Conservation (phyloP, 2,113 vertebrate species). For the Vidua macroura region DNA sequence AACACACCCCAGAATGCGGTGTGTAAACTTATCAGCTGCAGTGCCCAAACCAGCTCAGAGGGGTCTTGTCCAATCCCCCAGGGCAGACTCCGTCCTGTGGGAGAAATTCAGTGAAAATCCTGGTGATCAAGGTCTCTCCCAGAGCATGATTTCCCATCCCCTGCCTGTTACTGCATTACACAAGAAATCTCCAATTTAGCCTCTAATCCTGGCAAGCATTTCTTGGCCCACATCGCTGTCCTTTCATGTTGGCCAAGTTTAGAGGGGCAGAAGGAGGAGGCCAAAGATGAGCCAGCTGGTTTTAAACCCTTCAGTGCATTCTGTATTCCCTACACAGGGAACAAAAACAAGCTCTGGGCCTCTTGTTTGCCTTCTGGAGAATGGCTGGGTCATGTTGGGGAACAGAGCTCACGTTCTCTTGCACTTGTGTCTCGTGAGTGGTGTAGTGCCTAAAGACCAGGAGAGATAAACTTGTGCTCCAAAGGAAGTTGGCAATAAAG, state of each 20-base stretch:
- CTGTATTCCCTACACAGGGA: slow-evolving; percentile 20
- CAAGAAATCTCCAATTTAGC: slow-evolving; percentile 51
- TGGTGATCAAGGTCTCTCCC: neutral
- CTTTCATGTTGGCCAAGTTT: slow-evolving; percentile 54
- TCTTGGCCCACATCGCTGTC: slow-evolving; percentile 36
- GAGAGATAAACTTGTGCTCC: slow-evolving; percentile 56
- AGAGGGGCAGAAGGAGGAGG: slow-evolving; percentile 55
- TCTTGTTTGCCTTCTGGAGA: slow-evolving; percentile 21
- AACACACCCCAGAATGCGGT: fast-evolving
- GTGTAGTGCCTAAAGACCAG: slow-evolving; percentile 40
- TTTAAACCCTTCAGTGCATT: slow-evolving; percentile 46
- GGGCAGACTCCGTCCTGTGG: neutral
- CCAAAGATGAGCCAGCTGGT: slow-evolving; percentile 58
- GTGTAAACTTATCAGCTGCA: neutral
- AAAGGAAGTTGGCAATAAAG: slow-evolving; percentile 75
- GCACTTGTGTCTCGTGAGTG: slow-evolving; percentile 14
- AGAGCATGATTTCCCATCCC: neutral
- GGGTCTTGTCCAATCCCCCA: no score
- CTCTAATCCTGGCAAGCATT: slow-evolving; percentile 60
- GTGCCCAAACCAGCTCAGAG: neutral
- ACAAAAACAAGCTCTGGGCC: neutral
- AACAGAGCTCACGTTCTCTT: neutral
- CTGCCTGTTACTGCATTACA: slow-evolving; percentile 6
- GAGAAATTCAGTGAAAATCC: neutral
- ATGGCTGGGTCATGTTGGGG: neutral